Conservation (phyloP, 1,140 invertebrate genomes). For the Parasteatoda tepidariorum region DNA sequence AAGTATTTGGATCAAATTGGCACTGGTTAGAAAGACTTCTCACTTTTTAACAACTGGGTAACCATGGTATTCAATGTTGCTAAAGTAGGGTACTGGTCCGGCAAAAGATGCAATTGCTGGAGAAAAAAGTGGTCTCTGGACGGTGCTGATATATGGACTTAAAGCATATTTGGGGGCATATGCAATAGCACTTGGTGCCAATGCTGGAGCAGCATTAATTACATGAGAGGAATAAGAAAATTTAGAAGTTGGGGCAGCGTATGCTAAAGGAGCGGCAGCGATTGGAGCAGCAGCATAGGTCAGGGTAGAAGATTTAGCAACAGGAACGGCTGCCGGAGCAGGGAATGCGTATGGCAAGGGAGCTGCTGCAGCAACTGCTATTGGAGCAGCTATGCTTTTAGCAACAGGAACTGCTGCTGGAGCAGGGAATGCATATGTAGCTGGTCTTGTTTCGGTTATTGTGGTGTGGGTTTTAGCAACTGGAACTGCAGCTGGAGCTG, state of each 20-base stretch:
- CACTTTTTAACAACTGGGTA: constrained; percentile 53
- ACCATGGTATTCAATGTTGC: constrained; percentile 54
- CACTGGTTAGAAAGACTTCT: not conserved
- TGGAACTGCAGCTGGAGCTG: constrained; percentile 27
- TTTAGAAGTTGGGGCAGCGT: constrained; percentile 29
- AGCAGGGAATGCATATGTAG: constrained; percentile 43
- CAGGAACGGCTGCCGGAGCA: constrained; percentile 57
- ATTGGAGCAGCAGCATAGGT: constrained; percentile 15
- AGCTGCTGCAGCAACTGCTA: not conserved
- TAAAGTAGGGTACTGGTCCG: constrained; percentile 45
- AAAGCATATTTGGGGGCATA: constrained; percentile 32
- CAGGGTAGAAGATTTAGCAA: constrained; percentile 21
- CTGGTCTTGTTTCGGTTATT: constrained; percentile 16
- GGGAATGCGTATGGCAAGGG: constrained; percentile 64
- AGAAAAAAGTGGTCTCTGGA: constrained; percentile 15
- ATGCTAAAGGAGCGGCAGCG: constrained; percentile 28
- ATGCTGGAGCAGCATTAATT: constrained; percentile 13
- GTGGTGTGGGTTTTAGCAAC: constrained; percentile 1
- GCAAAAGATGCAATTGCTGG: constrained; percentile 45
- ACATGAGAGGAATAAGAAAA: constrained; percentile 33
- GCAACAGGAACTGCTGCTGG: constrained; percentile 44
- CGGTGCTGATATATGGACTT: not conserved
- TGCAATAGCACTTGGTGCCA: not conserved
- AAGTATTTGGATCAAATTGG: constrained; percentile 27
- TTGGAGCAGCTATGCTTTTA: not conserved